Conservation (phyloP, 2,113 vertebrate genomes). For the Oryzias curvinotus region DNA sequence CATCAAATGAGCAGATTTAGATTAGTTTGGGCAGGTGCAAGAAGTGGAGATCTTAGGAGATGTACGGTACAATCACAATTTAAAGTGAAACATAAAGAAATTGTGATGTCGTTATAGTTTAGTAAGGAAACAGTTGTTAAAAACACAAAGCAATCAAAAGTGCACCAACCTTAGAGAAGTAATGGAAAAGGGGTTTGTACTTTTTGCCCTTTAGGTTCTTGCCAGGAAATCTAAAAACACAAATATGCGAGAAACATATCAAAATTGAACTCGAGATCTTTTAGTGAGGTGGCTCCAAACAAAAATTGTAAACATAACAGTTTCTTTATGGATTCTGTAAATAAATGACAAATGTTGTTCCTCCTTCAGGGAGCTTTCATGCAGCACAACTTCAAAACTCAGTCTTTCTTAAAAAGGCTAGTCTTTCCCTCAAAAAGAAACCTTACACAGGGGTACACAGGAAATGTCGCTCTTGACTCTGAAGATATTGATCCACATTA, state of each 20-base stretch:
- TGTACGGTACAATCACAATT: neutral
- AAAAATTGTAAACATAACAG: neutral
- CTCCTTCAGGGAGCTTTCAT: neutral
- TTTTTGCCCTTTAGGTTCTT: conserved; percentile 88
- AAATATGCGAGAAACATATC: neutral
- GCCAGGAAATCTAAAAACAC: conserved; percentile 87
- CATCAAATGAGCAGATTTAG: conserved; percentile 1
- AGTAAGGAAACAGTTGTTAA: neutral
- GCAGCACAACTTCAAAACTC: neutral
- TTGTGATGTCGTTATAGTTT: conserved; percentile 11
- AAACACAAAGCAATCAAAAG: conserved; percentile 16
- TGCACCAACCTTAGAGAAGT: conserved; percentile 89
- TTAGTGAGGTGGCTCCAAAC: neutral
- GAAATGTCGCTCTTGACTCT: neutral
- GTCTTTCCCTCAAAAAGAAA: neutral
- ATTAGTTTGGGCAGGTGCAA: neutral
- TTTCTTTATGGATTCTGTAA: too few relatives aligned
- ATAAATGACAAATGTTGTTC: too few relatives aligned
- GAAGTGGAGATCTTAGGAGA: neutral
- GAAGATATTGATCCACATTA: neutral
- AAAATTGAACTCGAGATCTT: neutral
- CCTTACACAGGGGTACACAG: neutral
- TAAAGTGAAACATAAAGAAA: conserved; percentile 9
- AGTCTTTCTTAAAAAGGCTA: too few relatives aligned
- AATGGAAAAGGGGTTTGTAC: conserved; percentile 92